Evolutionary conservation across 1,140 invertebrate genomes (phyloP).

Genomic region (Drosophila lacertosa): DNA sequence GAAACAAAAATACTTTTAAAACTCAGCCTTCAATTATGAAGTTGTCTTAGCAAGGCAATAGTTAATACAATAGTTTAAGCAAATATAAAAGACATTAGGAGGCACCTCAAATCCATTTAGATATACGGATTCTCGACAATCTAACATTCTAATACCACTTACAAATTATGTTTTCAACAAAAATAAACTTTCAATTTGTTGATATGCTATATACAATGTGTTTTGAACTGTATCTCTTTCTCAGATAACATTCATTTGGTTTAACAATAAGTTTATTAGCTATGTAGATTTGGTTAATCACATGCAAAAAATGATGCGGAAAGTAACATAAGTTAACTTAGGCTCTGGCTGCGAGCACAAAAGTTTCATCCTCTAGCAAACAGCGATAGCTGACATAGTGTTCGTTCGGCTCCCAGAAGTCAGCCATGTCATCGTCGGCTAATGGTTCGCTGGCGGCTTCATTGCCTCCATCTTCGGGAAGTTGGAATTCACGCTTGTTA

Average conservation of each 20-base stretch:
- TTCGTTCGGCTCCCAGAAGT: conserved; percentile 80
- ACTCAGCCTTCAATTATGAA: too few relatives aligned
- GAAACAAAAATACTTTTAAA: not conserved
- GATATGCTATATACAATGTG: not conserved
- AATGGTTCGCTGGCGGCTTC: conserved; percentile 48
- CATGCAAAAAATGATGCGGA: conserved; percentile 47
- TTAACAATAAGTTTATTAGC: conserved; percentile 43
- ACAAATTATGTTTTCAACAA: too few relatives aligned
- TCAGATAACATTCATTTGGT: conserved; percentile 8
- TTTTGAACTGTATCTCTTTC: not conserved
- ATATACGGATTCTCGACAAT: too few relatives aligned
- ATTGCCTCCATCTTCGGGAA: conserved; percentile 48
- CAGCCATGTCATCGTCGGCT: conserved; percentile 65
- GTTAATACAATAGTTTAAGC: too few relatives aligned
- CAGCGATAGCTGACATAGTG: conserved; percentile 73
- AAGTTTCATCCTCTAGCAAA: conserved; percentile 74
- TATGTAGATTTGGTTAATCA: conserved; percentile 44
- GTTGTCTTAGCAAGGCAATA: too few relatives aligned
- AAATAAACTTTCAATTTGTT: too few relatives aligned
- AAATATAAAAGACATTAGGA: too few relatives aligned
- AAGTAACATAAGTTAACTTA: conserved; percentile 39
- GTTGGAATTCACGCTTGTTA: conserved; percentile 55
- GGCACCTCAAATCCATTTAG: too few relatives aligned
- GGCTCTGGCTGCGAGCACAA: conserved; percentile 67
- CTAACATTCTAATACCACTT: too few relatives aligned